Evolutionary conservation across 2,797 vertebrate genomes (phyloP), one percentile per base, ranked within the genome.

Genomic region (Pogoniulus pusillus): DNA sequence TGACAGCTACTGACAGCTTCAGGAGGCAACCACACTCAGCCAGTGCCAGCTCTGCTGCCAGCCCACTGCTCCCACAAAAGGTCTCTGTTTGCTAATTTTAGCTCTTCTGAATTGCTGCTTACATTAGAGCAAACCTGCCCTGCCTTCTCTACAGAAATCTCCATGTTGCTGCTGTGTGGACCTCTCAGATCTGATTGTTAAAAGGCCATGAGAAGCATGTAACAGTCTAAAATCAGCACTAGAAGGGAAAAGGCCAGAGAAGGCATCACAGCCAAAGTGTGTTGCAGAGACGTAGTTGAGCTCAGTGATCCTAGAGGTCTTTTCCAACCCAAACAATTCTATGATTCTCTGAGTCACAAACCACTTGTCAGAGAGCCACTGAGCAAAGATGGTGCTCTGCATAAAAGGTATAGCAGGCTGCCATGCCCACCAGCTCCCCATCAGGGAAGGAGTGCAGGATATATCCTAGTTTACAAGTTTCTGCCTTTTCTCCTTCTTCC

Each of bases 81-180:
- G 39, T 65, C 77, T 83, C 77, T 82, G 47, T 70, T 58, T 83
- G 73, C 93, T 95, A 93, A 93, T 91, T 96, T 95, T 94, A 91
- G 79, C 70, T 85, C 29, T 60, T 74, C 62, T 87, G 82, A 93
- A 81, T 93, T 93, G 81, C 70, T 29, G 60, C 41, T 87, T 54
- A 32, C 59, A 64, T 78, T 76, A 93, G 65, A 1, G 1, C 70
- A 70, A 19, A 62, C 24, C 39, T 83, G 66, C 53, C 24, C 39
- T 83, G 66, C 53, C 59, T 75, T 64, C 86, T 71, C 85, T n/a
- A 27, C 3, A 8, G 75, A 92, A 81, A 34, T 70, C 73, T 89
- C 70, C 39, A 78, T 58, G 60, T 70, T 6, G 1, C 45, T 72
- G 53, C 65, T 89, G 66, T 70, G 62, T 55, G 75, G 70, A 74